Evolutionary conservation across 2,888 invertebrate genomes (phyloP), one percentile per base, ranked within the genome.

Genomic region (Erannis defoliaria): DNA sequence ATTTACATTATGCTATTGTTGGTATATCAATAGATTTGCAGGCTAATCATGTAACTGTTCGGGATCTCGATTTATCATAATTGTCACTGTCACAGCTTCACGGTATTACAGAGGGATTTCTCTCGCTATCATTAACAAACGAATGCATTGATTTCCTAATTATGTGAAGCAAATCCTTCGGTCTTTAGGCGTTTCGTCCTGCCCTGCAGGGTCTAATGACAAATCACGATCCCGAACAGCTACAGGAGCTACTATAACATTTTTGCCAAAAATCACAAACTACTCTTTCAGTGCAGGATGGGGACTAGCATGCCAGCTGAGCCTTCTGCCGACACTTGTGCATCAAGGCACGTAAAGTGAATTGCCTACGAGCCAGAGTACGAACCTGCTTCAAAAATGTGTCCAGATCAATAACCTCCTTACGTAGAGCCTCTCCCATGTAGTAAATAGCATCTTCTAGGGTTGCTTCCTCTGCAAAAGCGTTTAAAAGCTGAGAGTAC

Each of bases 381-480:
- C 99, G 96, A 1, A 99, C 98, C 94, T 99, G 98, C 91, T 99
- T 99, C 76, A 99, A 94, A 93, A 99, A 99, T 55, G 97, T 97
- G 82, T 99, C 99, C 78, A 99, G 93, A 92, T 99, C 99, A 79
- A 99, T 97, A 6, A 98, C 97, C 65, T 97, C 96, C 74, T 97
- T 96, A 67, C 98, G 95, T 64, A 99, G 89, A 9, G 98, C 99
- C 93, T 99, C 98, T 8, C 99, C 99, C 90, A 99, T 96, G 84
- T 98, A 99, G 86, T 99, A 99, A 81, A 99, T 98, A 64, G 99
- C 98, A 94, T 99, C 99, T 93, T 99, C 99, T 54, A 98, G 95
- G 14, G 99, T 99, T 66, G 99, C 98, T 93, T 99, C 99, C 88
- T 99, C 99, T 50, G 98, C 98, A 93, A 98, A 99, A 42, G 98